Base-by-base conservation (phyloP, 2,888 invertebrate species). In the Eupsilia transversa region DNA sequence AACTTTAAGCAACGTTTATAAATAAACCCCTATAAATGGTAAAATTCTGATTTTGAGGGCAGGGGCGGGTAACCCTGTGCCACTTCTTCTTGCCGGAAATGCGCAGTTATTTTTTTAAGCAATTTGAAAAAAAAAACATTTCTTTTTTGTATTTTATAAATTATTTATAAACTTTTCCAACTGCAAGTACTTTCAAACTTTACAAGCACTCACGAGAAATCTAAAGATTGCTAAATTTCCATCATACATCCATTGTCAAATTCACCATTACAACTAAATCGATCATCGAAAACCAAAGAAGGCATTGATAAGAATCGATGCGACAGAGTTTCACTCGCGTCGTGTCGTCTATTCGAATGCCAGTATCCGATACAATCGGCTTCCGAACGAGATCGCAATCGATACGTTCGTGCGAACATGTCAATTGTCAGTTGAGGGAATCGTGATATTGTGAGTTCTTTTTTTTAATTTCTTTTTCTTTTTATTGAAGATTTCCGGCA, bases 331-430 rank as follows among this genome's bases (percentile, higher is more conserved):
- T 87, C 87, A 87, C 87, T 87, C 84, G 78, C 63, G 70, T 81
- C 86, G 71, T 76, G 88, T 89, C 85, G 80, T 87, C 87, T 86
- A 84, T 86, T 87, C 82, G 82, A 80, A 75, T 79, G 77, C 81
- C 78, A 63, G 81, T 70, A 72, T 83, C 76, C 76, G 92, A 91
- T 92, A 89, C 73, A 72, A 91, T 92, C 92, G 86, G 85, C 87
- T 90, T 87, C 90, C 86, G 91, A 91, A 85, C 73, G 69, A 85
- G 91, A 91, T 90, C 75, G 86, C 86, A 80, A 92, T 92, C 91
- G 80, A 33, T 69, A 85, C 87, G 85, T 87, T 90, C 91, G 90
- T 91, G 91, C 90, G 89, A 89, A 90, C 90, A 87, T 84, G 87
- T 87, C 87, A 88, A 84, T 87, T 87, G 83, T 85, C 82, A 84